Evolutionary conservation across 2,113 vertebrate genomes (phyloP), one percentile per base, ranked within the genome.

Genomic region (Coracopsis vasa): DNA sequence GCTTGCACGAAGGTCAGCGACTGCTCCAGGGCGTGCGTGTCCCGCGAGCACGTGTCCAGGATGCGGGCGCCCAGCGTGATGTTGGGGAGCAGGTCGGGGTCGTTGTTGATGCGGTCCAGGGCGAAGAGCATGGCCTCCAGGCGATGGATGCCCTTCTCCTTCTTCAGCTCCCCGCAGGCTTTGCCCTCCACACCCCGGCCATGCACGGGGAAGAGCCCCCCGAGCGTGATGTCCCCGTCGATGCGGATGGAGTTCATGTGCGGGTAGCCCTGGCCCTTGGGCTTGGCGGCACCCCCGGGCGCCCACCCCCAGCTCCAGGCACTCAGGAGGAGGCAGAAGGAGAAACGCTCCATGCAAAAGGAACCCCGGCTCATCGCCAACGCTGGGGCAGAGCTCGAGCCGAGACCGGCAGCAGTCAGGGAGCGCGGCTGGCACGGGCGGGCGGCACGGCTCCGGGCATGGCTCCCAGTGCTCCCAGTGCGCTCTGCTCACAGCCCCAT

Each of bases 111-210:
- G 44, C 99, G 98, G 79, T 99, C 99, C 97, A 99, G 96, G 17
- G 99, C 99, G 11, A 99, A 99, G 17, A 99, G 97, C 99, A 99
- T 99, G 95, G 99, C 99, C 98, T 99, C 99, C 95, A 99, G 97
- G 74, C 99, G 98, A 58, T 99, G 99, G 97, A 99, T 99, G 88
- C 99, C 99, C 79, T 99, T 99, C 85, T 99, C 99, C 96, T 99
- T 99, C 97, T 99, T 99, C 65, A 99, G 98, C 95, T 99, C 99
- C 16, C 99, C 99, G 3, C 99, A 99, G 94, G 99, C 98, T 90
- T 99, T 99, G 86, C 99, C 99, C 56, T 99, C 99, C 0, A 98
- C 95, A 10, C 99, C 99, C 44, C 99, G 98, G 15, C 99, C 98
- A 0, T 99, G 99, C 77, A 99, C 99, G 0, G 99, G 99, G 91